Percentiles rank a stretch among this genome's conserved stretches.
phyloP scores from a whole-genome alignment of 2,797 vertebrate genomes.

The Petrocephalus schoutedeni region DNA sequence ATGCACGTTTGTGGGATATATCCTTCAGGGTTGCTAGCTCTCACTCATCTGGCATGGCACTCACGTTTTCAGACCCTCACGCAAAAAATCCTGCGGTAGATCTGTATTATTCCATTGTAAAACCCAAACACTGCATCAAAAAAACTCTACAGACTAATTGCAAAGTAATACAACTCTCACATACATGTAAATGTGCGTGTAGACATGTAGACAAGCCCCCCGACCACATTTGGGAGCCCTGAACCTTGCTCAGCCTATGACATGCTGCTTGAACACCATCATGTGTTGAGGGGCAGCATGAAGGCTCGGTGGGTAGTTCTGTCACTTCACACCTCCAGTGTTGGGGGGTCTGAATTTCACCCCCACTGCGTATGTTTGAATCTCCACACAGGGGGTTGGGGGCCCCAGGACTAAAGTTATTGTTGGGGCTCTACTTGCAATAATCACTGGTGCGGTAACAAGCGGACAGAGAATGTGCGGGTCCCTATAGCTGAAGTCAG shows the following conservation, averaged over 20 bases:
- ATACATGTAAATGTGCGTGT: no score
- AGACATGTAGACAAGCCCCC: no score
- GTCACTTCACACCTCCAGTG: neutral
- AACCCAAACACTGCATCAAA: no score
- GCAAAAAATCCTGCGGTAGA: no score
- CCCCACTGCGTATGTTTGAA: neutral
- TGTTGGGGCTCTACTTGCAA: neutral
- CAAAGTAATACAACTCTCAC: no score
- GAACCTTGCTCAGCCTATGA: neutral
- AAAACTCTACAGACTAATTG: no score
- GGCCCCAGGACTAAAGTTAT: neutral
- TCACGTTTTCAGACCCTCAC: no score
- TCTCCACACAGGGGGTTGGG: neutral
- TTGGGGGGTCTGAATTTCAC: neutral
- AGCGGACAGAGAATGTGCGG: neutral
- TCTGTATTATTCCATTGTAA: no score
- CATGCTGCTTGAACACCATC: neutral
- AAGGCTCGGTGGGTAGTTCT: neutral
- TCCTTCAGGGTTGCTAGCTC: neutral
- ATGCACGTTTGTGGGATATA: neutral
- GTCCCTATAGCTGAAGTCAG: neutral
- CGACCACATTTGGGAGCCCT: no score
- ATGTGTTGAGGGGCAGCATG: neutral
- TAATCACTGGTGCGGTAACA: neutral
- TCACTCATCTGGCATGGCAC: no score